phyloP scores from a whole-genome alignment of 2,888 invertebrate genomes.

The Tachina grossa region DNA sequence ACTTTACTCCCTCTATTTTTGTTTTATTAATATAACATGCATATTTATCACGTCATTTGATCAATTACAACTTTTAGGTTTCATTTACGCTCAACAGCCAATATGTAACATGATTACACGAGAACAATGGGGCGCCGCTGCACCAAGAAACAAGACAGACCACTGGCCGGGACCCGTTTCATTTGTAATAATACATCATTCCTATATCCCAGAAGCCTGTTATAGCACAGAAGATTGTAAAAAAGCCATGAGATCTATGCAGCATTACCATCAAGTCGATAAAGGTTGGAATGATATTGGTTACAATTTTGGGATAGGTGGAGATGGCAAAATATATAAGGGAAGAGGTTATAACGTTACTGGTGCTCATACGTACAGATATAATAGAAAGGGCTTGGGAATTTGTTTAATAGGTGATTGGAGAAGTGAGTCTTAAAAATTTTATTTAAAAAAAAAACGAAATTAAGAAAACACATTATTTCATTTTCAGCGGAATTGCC shows the following conservation, averaged over 20 bases:
- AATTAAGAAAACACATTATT: constrained; percentile 37
- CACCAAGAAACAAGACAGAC: constrained; percentile 82
- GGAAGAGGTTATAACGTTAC: constrained; percentile 88
- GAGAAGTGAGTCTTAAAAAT: constrained; percentile 84
- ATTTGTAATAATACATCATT: constrained; percentile 89
- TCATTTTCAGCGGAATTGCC: constrained; percentile 84
- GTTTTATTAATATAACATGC: no score
- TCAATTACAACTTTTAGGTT: constrained; percentile 76
- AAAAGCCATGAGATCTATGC: constrained; percentile 86
- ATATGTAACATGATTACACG: constrained; percentile 81
- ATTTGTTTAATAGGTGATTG: constrained; percentile 89
- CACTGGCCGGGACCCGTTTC: constrained; percentile 85
- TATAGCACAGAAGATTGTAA: constrained; percentile 84
- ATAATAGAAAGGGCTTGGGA: constrained; percentile 87
- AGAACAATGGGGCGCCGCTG: constrained; percentile 86
- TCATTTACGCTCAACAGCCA: constrained; percentile 75
- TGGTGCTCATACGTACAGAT: constrained; percentile 88
- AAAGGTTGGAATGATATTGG: constrained; percentile 89
- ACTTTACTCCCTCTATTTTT: no score
- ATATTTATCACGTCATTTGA: no score
- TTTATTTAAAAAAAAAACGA: neutral
- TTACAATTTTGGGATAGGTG: constrained; percentile 88
- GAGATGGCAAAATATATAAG: constrained; percentile 88
- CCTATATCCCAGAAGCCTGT: constrained; percentile 86
- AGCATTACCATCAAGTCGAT: constrained; percentile 85